Evolutionary conservation across 92 coral and sea anemone species (phyloP).

Genomic region (Paramuricea clavata): DNA sequence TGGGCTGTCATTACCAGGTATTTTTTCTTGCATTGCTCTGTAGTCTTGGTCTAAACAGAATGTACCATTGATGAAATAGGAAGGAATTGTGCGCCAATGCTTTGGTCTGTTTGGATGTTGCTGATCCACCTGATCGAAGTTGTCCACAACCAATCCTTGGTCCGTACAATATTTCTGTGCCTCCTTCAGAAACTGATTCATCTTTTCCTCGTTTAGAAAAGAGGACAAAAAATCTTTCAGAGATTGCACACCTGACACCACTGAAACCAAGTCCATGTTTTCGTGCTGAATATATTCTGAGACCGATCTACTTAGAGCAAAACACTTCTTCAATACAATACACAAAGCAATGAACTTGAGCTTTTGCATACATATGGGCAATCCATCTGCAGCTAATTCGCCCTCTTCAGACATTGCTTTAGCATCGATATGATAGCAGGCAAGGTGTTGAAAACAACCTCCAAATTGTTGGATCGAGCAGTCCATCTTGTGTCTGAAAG

Average conservation of each 20-base stretch:
- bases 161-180: conserved; percentile 7
- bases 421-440: conserved; percentile 40
- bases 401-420: conserved; percentile 38
- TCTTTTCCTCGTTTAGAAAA: conserved; percentile 14
- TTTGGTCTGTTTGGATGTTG: too few species aligned
- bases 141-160: conserved; percentile 13
- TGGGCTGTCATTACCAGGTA: not conserved
- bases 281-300: too few species aligned
- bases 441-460: conserved; percentile 26
- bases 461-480: conserved; percentile 36
- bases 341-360: not conserved
- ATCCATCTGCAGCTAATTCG: conserved; percentile 21
- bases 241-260: not conserved
- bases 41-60: too few species aligned
- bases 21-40: too few species aligned
- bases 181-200: not conserved
- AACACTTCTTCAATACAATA: conserved; percentile 19
- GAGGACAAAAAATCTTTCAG: not conserved
- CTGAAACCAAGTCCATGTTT: conserved; percentile 12
- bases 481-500: conserved; percentile 43
- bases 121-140: too few species aligned
- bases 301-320: not conserved
- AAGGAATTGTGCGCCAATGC: too few species aligned
- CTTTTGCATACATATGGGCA: not conserved
- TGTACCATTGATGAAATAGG: too few species aligned